These are phyloP conservation scores for Tipula vernalis DNA, from an alignment of 2,888 invertebrate species.

Conservation along the genomic window DNA sequence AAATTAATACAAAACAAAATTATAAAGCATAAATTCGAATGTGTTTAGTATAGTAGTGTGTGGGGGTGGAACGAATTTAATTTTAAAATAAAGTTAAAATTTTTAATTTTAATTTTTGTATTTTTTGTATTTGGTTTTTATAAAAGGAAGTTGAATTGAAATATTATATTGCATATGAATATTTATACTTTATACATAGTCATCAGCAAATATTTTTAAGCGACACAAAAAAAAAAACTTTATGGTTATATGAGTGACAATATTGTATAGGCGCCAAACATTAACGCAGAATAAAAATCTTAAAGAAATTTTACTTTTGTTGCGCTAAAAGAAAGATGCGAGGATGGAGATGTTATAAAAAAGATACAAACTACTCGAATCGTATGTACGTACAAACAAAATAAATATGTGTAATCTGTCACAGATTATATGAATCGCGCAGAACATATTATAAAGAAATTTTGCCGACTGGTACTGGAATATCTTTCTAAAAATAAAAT, in stretches of 20 bases:
- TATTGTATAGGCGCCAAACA: background rate
- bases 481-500: background rate
- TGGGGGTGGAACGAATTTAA: background rate
- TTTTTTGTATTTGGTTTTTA: background rate
- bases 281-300: background rate
- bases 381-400: background rate
- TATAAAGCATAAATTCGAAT: background rate
- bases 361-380: background rate
- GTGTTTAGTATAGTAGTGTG: background rate
- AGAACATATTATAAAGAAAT: background rate
- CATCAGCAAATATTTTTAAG: background rate
- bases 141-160: background rate
- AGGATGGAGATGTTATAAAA: background rate
- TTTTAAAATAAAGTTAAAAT: background rate
- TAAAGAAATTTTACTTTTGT: background rate
- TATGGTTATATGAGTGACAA: background rate
- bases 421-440: background rate
- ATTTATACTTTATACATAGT: background rate
- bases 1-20: background rate
- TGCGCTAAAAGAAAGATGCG: background rate
- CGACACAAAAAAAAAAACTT: background rate
- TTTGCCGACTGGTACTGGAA: background rate
- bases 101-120: background rate
- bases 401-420: background rate
- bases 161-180: background rate